These are phyloP conservation scores for Denticeps clupeoides DNA, from an alignment of 2,797 vertebrate genomes.

Conservation along the genomic window DNA sequence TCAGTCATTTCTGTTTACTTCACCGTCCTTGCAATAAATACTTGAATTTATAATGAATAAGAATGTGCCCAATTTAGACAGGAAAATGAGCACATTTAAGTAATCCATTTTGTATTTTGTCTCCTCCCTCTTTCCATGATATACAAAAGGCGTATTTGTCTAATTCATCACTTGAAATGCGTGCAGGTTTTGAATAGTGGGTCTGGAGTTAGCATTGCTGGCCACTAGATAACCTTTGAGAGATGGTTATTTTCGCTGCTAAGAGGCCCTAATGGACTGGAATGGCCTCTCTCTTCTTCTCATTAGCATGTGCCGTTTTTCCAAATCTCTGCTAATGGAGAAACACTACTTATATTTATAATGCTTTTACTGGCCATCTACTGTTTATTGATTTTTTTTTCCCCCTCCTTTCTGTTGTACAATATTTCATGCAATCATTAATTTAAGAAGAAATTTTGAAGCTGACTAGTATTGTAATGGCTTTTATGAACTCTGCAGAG, in stretches of 20 bases:
- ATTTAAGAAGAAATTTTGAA: slow-evolving; percentile 46
- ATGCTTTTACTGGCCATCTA: slow-evolving; percentile 69
- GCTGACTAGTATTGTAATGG: slow-evolving; percentile 34
- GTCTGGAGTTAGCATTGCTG: slow-evolving; percentile 41
- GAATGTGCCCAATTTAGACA: slow-evolving; percentile 25
- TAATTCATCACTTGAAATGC: slow-evolving; percentile 49
- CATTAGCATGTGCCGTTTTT: slow-evolving; percentile 70
- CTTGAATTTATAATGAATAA: slow-evolving; percentile 41
- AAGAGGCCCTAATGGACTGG: slow-evolving; percentile 65
- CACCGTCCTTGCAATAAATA: slow-evolving; percentile 43
- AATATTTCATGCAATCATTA: slow-evolving; percentile 34
- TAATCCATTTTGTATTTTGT: slow-evolving; percentile 44
- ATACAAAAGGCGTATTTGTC: slow-evolving; percentile 49
- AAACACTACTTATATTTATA: slow-evolving; percentile 68
- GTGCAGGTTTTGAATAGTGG: slow-evolving; percentile 57
- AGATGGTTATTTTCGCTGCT: slow-evolving; percentile 41
- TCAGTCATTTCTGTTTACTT: slow-evolving; percentile 36
- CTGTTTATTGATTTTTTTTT: slow-evolving; percentile 61
- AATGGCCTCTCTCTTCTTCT: slow-evolving; percentile 61
- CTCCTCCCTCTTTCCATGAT: slow-evolving; percentile 32
- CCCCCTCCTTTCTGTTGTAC: slow-evolving; percentile 41
- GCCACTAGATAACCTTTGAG: slow-evolving; percentile 58
- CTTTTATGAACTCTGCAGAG: slow-evolving; percentile 37
- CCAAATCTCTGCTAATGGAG: slow-evolving; percentile 64
- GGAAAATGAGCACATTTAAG: slow-evolving; percentile 33